These are phyloP conservation scores for Graptemys geographica DNA, from an alignment of 2,797 vertebrate species.

Conservation along the genomic window DNA sequence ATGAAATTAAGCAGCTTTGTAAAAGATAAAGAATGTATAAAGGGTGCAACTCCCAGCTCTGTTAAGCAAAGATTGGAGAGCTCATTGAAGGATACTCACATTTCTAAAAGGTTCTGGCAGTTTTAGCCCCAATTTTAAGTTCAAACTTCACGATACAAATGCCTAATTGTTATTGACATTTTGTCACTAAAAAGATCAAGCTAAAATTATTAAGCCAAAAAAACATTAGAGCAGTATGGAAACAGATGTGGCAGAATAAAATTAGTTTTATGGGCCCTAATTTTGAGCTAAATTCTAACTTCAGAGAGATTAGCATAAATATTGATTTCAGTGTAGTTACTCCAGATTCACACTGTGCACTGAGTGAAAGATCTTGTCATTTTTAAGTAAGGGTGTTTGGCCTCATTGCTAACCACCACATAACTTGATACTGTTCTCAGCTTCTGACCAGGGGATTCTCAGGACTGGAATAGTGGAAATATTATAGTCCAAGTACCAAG, in stretches of 20 bases:
- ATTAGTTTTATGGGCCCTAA: background rate
- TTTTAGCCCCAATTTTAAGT: slow-evolving; percentile 7
- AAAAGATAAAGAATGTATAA: background rate
- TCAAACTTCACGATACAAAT: background rate
- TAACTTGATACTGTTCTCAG: background rate
- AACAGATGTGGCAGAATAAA: background rate
- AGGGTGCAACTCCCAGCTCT: background rate
- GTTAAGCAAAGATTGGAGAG: background rate
- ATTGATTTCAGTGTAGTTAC: background rate
- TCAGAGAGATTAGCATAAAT: background rate
- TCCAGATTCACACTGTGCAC: background rate
- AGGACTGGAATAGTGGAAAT: background rate
- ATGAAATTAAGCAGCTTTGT: background rate
- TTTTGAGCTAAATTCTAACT: background rate
- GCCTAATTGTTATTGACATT: background rate
- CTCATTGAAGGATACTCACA: background rate
- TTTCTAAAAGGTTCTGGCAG: background rate
- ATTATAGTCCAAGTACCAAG: background rate
- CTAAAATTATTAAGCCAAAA: background rate
- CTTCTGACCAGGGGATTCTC: background rate
- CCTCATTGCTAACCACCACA: background rate
- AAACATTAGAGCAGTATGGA: background rate
- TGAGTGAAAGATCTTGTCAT: background rate
- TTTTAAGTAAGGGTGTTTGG: background rate
- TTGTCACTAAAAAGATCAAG: background rate